Percentiles rank a stretch among this genome's conserved stretches.
Evolutionary conservation across 1,140 invertebrate species (phyloP).

Genomic region (Aradophagus sp.): DNA sequence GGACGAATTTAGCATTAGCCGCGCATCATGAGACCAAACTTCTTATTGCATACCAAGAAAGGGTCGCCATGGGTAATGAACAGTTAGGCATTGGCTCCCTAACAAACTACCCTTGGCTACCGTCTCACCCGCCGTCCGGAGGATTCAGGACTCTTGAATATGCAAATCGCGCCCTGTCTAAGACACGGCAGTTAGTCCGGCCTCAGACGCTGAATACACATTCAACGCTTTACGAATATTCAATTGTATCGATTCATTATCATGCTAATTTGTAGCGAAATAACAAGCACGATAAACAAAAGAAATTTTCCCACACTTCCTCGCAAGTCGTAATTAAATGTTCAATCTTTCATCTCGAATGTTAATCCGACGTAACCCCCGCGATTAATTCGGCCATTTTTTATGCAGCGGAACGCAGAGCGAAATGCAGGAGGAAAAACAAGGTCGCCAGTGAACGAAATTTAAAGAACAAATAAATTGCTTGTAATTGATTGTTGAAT

Average conservation of each 20-base stretch:
- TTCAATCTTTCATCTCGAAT: too few relatives aligned
- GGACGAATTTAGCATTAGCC: conserved; percentile 51
- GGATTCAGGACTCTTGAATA: conserved; percentile 66
- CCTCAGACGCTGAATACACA: conserved; percentile 52
- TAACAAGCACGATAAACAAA: conserved; percentile 37
- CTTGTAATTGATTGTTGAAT: conserved; percentile 18
- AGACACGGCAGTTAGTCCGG: conserved; percentile 61
- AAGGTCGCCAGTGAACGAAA: too few relatives aligned
- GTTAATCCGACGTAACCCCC: too few relatives aligned
- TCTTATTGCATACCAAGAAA: conserved; percentile 60
- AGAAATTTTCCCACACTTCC: neutral
- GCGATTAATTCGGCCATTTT: too few relatives aligned
- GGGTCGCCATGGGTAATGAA: conserved; percentile 61
- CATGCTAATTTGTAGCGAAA: conserved; percentile 40
- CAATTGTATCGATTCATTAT: conserved; percentile 55
- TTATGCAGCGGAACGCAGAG: too few relatives aligned
- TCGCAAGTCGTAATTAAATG: too few relatives aligned
- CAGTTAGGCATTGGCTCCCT: conserved; percentile 63
- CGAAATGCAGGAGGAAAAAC: too few relatives aligned
- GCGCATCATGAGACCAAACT: conserved; percentile 52
- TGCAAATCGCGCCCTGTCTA: conserved; percentile 65
- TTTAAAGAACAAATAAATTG: conserved; percentile 4
- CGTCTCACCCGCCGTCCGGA: conserved; percentile 49
- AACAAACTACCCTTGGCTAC: conserved; percentile 64
- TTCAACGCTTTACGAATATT: conserved; percentile 52